phyloP scores from a whole-genome alignment of 2,113 vertebrate genomes.

The Danio rerio region GRCz12tu NC_133189.1:51854001-51854500 shows the following conservation, averaged over 20 bases:
- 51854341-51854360: conserved; percentile 34
- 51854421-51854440: conserved; percentile 20
- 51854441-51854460: conserved; percentile 13
- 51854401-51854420: conserved; percentile 18
- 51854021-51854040: no score
- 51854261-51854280: background rate
- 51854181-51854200: background rate
- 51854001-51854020: no score
- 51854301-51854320: conserved; percentile 39
- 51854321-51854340: conserved; percentile 46
- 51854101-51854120: background rate
- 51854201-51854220: background rate
- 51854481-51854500: conserved; percentile 32
- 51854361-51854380: conserved; percentile 35
- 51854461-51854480: conserved; percentile 11
- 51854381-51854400: conserved; percentile 36
- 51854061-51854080: no score
- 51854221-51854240: background rate
- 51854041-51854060: no score
- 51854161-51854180: no score
- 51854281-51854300: conserved; percentile 16
- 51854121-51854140: background rate
- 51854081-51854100: no score
- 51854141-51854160: background rate
- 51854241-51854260: background rate